Conservation (phyloP, 2,888 invertebrate genomes). For the Clusia tigrina region DNA sequence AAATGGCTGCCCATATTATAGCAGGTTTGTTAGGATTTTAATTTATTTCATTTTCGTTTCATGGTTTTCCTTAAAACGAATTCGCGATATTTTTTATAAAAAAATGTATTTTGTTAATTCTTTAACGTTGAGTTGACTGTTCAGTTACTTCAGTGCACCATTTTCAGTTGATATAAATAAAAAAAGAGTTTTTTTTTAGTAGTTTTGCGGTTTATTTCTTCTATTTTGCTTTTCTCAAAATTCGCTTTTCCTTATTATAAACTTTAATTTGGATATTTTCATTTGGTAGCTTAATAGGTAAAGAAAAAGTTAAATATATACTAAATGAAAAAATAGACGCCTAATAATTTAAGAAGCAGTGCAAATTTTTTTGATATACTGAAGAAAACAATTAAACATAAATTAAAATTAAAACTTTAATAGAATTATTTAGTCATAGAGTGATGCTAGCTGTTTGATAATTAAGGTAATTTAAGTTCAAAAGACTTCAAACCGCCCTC, state of each 20-base stretch:
- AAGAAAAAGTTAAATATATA: neutral
- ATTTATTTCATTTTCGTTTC: no score
- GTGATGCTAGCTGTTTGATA: no score
- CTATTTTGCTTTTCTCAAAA: neutral
- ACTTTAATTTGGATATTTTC: neutral
- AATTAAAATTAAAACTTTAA: neutral
- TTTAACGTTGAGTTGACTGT: no score
- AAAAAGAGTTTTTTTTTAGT: neutral
- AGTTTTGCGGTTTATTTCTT: neutral
- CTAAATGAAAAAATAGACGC: neutral
- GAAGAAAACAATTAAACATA: slow-evolving; percentile 19
- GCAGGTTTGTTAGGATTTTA: no score
- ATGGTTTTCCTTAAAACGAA: no score
- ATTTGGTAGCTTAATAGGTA: slow-evolving; percentile 6
- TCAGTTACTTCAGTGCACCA: neutral
- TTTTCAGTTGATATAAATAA: neutral
- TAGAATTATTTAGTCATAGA: slow-evolving; percentile 17
- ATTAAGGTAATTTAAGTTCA: no score
- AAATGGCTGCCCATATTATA: no score
- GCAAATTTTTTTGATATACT: slow-evolving; percentile 62
- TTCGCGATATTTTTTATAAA: no score
- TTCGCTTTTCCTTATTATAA: neutral
- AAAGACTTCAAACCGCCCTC: no score
- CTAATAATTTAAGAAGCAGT: slow-evolving; percentile 53
- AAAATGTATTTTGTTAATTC: no score